phyloP scores from a whole-genome alignment of 2,888 invertebrate genomes.

The Hipparchia semele region DNA sequence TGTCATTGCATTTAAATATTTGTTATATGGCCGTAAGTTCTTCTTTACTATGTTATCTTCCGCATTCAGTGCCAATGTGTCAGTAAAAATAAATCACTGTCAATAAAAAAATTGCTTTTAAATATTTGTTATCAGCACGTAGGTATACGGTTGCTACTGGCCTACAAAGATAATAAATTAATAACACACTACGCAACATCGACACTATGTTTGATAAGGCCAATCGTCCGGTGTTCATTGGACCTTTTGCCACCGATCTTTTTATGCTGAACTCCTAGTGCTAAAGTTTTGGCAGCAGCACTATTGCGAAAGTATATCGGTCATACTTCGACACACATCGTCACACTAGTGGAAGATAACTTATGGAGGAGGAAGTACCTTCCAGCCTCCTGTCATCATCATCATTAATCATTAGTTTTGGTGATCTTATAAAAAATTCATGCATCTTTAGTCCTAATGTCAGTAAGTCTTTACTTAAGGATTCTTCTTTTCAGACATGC shows the following conservation, averaged over 20 bases:
- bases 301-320: background rate
- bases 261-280: background rate
- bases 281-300: background rate
- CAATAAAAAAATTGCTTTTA: background rate
- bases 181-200: background rate
- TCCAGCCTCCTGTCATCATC: no score
- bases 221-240: background rate
- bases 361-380: no score
- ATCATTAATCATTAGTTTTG: no score
- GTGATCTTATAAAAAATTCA: no score
- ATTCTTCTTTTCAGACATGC: background rate
- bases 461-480: no score
- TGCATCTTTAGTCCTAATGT: no score
- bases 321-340: no score
- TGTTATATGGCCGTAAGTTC: no score
- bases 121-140: background rate
- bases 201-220: background rate
- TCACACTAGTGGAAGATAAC: no score
- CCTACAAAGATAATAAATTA: constrained; percentile 2
- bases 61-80: no score
- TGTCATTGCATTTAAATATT: no score
- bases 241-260: background rate
- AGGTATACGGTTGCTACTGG: background rate
- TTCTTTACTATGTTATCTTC: no score
- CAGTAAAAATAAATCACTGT: background rate